Conservation (phyloP, 2,888 invertebrate genomes). For the Acleris holmiana region DNA sequence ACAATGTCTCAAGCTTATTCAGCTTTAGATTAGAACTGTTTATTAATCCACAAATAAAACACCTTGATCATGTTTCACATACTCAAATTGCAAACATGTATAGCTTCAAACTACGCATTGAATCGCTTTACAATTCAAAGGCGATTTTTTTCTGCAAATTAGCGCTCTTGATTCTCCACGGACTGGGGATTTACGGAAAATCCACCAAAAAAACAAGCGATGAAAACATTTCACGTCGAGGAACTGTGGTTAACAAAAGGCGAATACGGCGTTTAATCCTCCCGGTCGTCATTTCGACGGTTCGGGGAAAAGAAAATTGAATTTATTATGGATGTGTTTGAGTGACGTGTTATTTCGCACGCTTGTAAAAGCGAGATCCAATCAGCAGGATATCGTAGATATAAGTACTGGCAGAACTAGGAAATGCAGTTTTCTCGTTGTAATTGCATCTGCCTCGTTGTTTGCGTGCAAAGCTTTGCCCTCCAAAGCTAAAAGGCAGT, state of each 20-base stretch:
- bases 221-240: conserved; percentile 41
- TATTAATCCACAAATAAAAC: conserved; percentile 23
- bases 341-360: conserved; percentile 84
- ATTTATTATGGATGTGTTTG: conserved; percentile 83
- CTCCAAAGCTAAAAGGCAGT: too few relatives aligned
- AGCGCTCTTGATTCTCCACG: conserved; percentile 34
- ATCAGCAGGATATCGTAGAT: conserved; percentile 69
- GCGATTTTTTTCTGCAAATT: conserved; percentile 26
- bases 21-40: conserved; percentile 25
- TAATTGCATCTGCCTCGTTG: conserved; percentile 44
- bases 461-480: conserved; percentile 4
- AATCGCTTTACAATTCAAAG: conserved; percentile 16
- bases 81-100: neutral
- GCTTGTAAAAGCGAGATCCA: conserved; percentile 70
- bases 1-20: conserved; percentile 23
- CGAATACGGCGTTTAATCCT: conserved; percentile 79
- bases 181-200: conserved; percentile 35
- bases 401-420: conserved; percentile 58
- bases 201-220: conserved; percentile 53
- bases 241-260: conserved; percentile 78
- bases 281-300: conserved; percentile 74
- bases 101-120: neutral
- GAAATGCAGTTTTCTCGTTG: conserved; percentile 69
- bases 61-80: conserved; percentile 6
- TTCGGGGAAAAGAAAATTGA: conserved; percentile 76